Conservation (phyloP, 2,888 invertebrate genomes). For the Microplitis manilae region DNA sequence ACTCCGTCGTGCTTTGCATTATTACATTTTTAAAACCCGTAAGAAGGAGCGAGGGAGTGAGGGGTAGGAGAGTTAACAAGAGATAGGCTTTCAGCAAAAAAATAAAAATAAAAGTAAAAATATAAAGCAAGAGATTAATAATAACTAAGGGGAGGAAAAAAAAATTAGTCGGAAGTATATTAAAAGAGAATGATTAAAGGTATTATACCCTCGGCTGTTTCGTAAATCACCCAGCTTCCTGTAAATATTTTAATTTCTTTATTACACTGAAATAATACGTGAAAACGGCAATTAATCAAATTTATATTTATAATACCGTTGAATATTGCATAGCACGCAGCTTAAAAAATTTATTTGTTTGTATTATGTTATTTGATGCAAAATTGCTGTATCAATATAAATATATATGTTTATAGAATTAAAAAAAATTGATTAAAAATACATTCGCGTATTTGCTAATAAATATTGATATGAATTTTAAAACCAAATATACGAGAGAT, state of each 20-base stretch:
- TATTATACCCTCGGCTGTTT: constrained; percentile 29
- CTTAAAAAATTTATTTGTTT: background rate
- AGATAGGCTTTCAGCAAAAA: background rate
- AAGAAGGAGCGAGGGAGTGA: constrained; percentile 20
- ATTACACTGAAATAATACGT: constrained; percentile 9
- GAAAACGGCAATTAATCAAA: background rate
- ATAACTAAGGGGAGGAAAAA: background rate
- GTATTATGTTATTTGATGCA: background rate
- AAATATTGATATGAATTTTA: too few relatives aligned
- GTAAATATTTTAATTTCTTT: constrained; percentile 41
- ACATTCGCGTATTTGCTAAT: too few relatives aligned
- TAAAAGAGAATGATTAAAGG: constrained; percentile 26
- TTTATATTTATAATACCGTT: background rate
- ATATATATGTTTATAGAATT: background rate
- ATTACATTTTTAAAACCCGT: constrained; percentile 40
- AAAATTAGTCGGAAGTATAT: constrained; percentile 32
- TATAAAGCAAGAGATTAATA: background rate
- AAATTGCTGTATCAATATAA: background rate
- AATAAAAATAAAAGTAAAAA: constrained; percentile 15
- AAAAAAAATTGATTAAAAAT: too few relatives aligned
- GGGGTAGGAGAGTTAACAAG: too few relatives aligned
- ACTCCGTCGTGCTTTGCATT: constrained; percentile 40
- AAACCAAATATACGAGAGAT: background rate
- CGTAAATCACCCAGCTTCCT: constrained; percentile 32
- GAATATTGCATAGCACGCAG: background rate